Percentiles rank a stretch among this genome's conserved stretches.
Conservation (phyloP, 2,113 vertebrate species). For the Tricholaema leucomelas region DNA sequence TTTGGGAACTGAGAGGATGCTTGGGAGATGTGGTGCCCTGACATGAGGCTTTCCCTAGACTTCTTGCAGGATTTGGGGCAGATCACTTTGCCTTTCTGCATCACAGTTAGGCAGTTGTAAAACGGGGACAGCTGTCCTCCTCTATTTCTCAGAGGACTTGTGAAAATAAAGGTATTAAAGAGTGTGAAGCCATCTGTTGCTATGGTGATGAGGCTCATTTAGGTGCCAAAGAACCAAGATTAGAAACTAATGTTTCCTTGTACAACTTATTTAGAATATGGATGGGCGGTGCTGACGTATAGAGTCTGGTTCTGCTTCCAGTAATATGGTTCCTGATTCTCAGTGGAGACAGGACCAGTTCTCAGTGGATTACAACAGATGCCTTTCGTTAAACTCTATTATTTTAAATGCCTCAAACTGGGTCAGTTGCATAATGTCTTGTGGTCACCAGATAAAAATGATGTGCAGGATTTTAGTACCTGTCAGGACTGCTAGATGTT, state of each 20-base stretch:
- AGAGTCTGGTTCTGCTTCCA: slow-evolving; percentile 24
- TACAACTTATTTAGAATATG: slow-evolving; percentile 33
- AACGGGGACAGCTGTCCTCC: slow-evolving; percentile 12
- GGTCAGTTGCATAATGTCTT: slow-evolving; percentile 44
- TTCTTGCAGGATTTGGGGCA: not conserved
- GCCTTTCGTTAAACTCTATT: not conserved
- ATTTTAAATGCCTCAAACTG: not conserved
- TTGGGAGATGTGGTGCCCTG: not conserved
- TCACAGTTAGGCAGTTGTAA: not conserved
- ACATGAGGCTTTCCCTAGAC: not conserved
- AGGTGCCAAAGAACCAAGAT: not conserved
- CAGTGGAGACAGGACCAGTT: not conserved
- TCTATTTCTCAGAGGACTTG: slow-evolving; percentile 28
- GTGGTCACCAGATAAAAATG: not conserved
- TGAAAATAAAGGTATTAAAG: slow-evolving; percentile 60
- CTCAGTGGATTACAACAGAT: not conserved
- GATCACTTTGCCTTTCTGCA: not conserved
- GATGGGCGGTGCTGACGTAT: not conserved
- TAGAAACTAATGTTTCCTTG: slow-evolving; percentile 49
- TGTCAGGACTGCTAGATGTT: not conserved
- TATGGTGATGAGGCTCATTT: slow-evolving; percentile 41
- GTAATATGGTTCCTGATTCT: not conserved
- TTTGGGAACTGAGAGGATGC: not conserved
- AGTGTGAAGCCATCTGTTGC: slow-evolving; percentile 51
- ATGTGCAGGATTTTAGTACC: not conserved